Base-by-base conservation (phyloP, 2,113 vertebrate species). In the Rynchops niger region DNA sequence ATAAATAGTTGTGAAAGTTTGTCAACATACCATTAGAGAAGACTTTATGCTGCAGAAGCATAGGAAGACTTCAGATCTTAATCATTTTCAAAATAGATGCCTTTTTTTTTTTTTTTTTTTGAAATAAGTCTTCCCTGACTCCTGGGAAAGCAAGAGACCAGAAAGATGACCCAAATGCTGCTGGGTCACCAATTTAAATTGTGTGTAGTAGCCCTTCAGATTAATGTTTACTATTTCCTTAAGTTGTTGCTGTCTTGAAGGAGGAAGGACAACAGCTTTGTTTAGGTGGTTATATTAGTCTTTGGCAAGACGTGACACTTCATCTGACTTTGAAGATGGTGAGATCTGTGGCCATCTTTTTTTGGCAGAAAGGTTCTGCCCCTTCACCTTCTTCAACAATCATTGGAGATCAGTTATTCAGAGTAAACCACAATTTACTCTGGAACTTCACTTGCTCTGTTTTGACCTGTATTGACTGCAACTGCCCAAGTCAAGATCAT, bases 401-500 rank as follows among this genome's bases (percentile, higher is more conserved):
- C 17, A n/a, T 10, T 50, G 30, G 63, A 55, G n/a, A 36, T 30
- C 12, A 56, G 12, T 72, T 95, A 50, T 5, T 69, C 26, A 58
- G 18, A 91, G 43, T 56, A 72, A 95, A 78, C 6, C 9, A 29
- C 63, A 58, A 16, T 36, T 91, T 58, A 22, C 34, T 43, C 45
- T 82, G n/a, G 38, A 74, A 34, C 79, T 82, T 86, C 9, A 12
- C 34, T 58, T 79, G 42, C 34, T 82, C 16, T 0, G 0, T 77
- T 90, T 73, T 80, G 27, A 36, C 25, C 34, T 72, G 10, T 56
- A 21, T n/a, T 91, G 55, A 29, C 55, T 67, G 47, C 50, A 65
- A 0, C 21, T 83, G 30, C 40, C n/a, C 6, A 13, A 8, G n/a
- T 5, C 2, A 14, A 66, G 23, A 34, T 23, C 1, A 1, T 27